Evolutionary conservation across 2,113 vertebrate genomes (phyloP).

Genomic region (Equus przewalskii): DNA sequence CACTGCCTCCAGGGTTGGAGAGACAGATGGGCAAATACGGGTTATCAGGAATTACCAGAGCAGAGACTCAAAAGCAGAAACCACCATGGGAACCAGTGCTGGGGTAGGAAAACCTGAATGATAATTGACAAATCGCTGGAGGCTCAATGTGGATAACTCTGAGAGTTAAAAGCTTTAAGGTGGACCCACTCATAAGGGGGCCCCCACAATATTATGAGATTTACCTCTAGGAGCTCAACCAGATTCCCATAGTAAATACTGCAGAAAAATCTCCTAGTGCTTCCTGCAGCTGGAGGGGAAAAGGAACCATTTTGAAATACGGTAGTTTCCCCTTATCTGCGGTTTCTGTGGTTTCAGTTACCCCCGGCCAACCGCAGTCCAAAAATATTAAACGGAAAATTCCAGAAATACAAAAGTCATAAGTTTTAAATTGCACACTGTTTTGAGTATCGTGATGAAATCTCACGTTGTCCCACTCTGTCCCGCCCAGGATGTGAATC

Average conservation of each 20-base stretch:
- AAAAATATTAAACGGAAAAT: too few relatives aligned
- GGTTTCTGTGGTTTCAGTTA: too few relatives aligned
- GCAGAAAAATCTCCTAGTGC: background rate
- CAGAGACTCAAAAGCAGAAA: background rate
- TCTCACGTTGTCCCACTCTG: too few relatives aligned
- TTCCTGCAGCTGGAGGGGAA: too few relatives aligned
- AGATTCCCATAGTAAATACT: background rate
- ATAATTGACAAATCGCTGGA: background rate
- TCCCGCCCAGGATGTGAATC: too few relatives aligned
- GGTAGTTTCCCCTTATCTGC: too few relatives aligned
- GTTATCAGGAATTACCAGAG: background rate
- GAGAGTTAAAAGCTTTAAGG: background rate
- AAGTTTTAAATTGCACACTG: too few relatives aligned
- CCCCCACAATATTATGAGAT: background rate
- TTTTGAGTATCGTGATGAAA: too few relatives aligned
- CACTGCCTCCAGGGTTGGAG: background rate
- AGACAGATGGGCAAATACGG: background rate
- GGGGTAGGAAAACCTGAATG: background rate
- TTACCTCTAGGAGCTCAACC: background rate
- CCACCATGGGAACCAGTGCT: too few relatives aligned
- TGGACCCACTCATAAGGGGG: too few relatives aligned
- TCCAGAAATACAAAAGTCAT: too few relatives aligned
- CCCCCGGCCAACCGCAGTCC: too few relatives aligned
- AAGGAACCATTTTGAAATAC: background rate
- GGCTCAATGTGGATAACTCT: background rate